Base-by-base conservation (phyloP, 2,888 invertebrate species). In the Pseudococcus viburni region DNA sequence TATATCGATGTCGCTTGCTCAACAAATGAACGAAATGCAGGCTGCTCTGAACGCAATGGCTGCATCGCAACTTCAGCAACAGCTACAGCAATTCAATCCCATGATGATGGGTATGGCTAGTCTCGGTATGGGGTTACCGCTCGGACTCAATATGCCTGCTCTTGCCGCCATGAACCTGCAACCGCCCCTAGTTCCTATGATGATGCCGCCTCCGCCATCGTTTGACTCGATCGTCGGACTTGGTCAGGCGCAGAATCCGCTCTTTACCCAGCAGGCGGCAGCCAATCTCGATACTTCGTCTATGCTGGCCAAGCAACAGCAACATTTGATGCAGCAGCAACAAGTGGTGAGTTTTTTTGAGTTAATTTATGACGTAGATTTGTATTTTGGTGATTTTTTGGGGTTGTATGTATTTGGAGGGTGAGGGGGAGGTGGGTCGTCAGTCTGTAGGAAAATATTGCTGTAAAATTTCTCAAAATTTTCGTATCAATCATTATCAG, bases 111-210 rank as follows among this genome's bases (percentile, higher is more conserved):
- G 95, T 91, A 96, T 97, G 96, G 94, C 96, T 92, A 95, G 96
- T 90, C 91, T 92, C 88, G 92, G 92, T 0, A 94, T 96, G 93
- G 96, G 96, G 2, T 92, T 96, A 90, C 96, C 96, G 1, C 92
- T 96, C 89, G 96, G 96, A 19, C 92, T 96, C 89, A 96, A 96
- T 91, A 94, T 96, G 91, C 95, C 95, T 77, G 95, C 96, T 9
- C 92, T 97, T 89, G 97, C 97, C 26, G 97, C 98, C 59, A 98
- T 98, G 97, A 98, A 98, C 92, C 93, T 98, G 88, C 98, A 98
- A 91, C 98, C 98, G 39, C 98, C 98, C 0, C 92, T 97, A 90
- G 96, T 97, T 91, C 96, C 96, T 26, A 94, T 97, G 92, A 96
- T 97, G 96, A 94, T 97, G 93, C 96, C 96, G 55, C 96, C 96